Evolutionary conservation across 2,888 invertebrate genomes (phyloP).

Genomic region (Eupithecia exiguata): DNA sequence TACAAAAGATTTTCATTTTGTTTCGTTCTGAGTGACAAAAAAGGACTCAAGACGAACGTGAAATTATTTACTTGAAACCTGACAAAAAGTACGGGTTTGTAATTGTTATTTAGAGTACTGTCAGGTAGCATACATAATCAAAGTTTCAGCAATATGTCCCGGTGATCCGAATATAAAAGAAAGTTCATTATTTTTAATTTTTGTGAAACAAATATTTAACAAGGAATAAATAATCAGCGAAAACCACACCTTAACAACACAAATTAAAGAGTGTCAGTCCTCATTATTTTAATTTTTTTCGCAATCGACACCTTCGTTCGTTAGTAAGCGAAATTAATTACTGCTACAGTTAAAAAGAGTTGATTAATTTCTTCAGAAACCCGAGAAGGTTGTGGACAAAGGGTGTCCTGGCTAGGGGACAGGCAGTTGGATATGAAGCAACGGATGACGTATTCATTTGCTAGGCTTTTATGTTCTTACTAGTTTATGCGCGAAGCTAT

Average conservation of each 20-base stretch:
- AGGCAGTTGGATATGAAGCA: slow-evolving; percentile 1
- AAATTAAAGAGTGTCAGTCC: slow-evolving; percentile 39
- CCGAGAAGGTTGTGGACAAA: slow-evolving; percentile 77
- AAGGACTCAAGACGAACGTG: slow-evolving; percentile 55
- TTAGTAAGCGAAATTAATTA: slow-evolving; percentile 76
- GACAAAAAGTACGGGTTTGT: slow-evolving; percentile 28
- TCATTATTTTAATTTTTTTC: slow-evolving; percentile 71
- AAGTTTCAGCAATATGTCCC: background rate
- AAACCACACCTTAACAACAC: slow-evolving; percentile 22
- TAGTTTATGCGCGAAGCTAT: background rate
- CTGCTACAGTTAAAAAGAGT: slow-evolving; percentile 65
- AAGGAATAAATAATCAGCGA: slow-evolving; percentile 24
- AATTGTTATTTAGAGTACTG: background rate
- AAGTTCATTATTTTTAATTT: background rate
- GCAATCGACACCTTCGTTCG: slow-evolving; percentile 75
- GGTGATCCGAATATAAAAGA: background rate
- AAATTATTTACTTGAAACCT: slow-evolving; percentile 37
- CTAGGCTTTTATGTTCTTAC: background rate
- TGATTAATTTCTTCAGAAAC: slow-evolving; percentile 74
- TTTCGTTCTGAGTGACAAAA: slow-evolving; percentile 67
- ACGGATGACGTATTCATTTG: background rate
- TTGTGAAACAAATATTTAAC: background rate
- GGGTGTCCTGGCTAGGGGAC: slow-evolving; percentile 48
- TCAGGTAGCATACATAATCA: background rate
- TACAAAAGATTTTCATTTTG: slow-evolving; percentile 59